Base-by-base conservation (phyloP, 2,888 invertebrate species). In the Phania funesta region DNA sequence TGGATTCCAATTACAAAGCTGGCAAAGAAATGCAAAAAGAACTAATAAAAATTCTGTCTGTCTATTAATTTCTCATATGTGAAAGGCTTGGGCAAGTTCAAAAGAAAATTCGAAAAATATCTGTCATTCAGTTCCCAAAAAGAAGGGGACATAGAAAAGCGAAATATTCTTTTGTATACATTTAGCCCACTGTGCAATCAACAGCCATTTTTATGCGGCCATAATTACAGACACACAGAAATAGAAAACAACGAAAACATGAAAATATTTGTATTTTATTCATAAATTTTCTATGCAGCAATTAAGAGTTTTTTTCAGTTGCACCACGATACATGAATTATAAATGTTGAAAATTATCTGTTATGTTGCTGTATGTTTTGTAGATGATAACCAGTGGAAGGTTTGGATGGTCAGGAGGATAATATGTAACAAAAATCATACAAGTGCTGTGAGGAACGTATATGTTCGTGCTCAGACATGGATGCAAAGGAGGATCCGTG, bases 251-350 rank as follows among this genome's bases (percentile, higher is more conserved):
- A 56, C 6, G 44, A 64, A 60, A 64, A 24, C 3, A 26, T 8
- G 26, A 64, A 64, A 62, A 70, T 64, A 56, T 44, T 68, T 29
- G 29, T 65, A 62, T 64, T 64, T 71, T 64, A 56, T 71, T 78
- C 64, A 78, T 71, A 71, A 78, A 71, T 71, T 76, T 78, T 78
- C 71, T 58, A 65, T 78, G 50, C 44, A 46, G 65, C 65, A 78
- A 78, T 78, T 78, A 78, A 44, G 58, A 64, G 60, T 52, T 50
- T 60, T 20, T 46, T 0, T 35, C 29, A 48, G 18, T 71, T 71
- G 38, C 78, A 29, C 56, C 50, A 54, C 38, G 70, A 71, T 41
- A 41, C 48, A 65, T 71, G 71, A 71, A 71, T 71, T 65, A 70
- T 56, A 70, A 77, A 77, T 70, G 62, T 26, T 54, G 38, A 52